phyloP scores from a whole-genome alignment of 1,140 invertebrate species.

The Philotrypesis tridentata region DNA sequence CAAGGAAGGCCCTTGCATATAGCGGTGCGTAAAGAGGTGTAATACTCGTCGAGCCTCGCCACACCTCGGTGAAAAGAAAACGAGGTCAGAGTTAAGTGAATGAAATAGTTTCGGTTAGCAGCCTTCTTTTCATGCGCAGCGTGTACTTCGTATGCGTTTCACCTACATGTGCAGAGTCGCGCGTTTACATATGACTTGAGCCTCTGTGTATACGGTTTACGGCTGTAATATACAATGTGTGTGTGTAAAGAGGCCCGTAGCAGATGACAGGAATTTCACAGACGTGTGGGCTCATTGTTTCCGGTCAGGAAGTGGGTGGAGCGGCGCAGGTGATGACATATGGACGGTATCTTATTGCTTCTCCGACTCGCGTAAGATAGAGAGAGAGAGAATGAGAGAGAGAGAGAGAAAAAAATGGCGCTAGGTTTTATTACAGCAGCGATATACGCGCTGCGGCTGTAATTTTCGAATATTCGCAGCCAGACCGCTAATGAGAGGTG shows the following conservation, averaged over 20 bases:
- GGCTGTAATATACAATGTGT: background rate
- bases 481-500: background rate
- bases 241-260: background rate
- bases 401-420: background rate
- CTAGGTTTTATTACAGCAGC: background rate
- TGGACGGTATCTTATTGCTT: constrained; percentile 29
- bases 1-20: no score
- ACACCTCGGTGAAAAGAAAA: constrained; percentile 16
- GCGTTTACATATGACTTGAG: no score
- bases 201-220: background rate
- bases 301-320: constrained; percentile 50
- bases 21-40: no score
- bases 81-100: constrained; percentile 29
- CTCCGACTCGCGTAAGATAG: background rate
- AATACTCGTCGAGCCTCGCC: background rate
- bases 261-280: constrained; percentile 17
- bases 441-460: no score
- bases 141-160: no score
- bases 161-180: no score
- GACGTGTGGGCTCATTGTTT: constrained; percentile 45
- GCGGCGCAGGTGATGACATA: constrained; percentile 49
- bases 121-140: background rate
- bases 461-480: constrained; percentile 1
- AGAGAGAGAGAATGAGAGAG: no score
- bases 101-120: constrained; percentile 20